Percentiles rank a stretch among this genome's conserved stretches.
These are phyloP conservation scores for Apis florea DNA, from an alignment of 1,140 invertebrate genomes.

Conservation along the genomic window DNA sequence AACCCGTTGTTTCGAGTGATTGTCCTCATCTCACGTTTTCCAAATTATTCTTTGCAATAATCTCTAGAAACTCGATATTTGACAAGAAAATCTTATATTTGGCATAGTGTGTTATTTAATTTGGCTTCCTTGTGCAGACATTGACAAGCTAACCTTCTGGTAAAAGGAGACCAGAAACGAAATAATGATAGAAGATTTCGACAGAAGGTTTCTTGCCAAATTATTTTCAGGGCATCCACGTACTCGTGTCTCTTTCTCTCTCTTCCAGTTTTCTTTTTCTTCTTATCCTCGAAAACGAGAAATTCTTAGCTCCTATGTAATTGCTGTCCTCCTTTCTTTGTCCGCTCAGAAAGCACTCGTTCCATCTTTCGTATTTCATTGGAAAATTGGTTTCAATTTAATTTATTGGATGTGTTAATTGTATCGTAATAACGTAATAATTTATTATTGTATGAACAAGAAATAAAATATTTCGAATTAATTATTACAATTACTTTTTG, in stretches of 20 bases:
- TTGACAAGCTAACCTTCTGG: slow-evolving; percentile 14
- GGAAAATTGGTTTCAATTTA: too few relatives aligned
- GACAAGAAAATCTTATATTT: not conserved
- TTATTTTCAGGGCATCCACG: not conserved
- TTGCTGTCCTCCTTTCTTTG: not conserved
- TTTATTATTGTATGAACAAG: too few relatives aligned
- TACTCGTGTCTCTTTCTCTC: not conserved
- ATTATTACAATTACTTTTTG: too few relatives aligned
- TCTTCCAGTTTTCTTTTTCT: not conserved
- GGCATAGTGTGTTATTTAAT: slow-evolving; percentile 15
- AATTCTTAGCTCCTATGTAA: not conserved
- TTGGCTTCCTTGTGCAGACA: not conserved
- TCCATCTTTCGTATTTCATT: too few relatives aligned
- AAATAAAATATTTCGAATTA: too few relatives aligned
- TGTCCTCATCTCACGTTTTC: not conserved
- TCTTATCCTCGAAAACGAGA: not conserved
- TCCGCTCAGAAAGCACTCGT: too few relatives aligned
- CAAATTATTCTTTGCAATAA: not conserved
- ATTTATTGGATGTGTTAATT: too few relatives aligned
- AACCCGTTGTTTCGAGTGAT: not conserved
- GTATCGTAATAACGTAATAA: too few relatives aligned
- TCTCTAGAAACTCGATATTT: not conserved
- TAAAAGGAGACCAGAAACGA: not conserved
- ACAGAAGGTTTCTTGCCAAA: slow-evolving; percentile 26
- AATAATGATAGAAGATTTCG: slow-evolving; percentile 17